A percentile compares a stretch with the other conserved stretches of the same genome.
Evolutionary conservation across 1,140 invertebrate species (phyloP).

Genomic region (Scaptomyza montana): DNA sequence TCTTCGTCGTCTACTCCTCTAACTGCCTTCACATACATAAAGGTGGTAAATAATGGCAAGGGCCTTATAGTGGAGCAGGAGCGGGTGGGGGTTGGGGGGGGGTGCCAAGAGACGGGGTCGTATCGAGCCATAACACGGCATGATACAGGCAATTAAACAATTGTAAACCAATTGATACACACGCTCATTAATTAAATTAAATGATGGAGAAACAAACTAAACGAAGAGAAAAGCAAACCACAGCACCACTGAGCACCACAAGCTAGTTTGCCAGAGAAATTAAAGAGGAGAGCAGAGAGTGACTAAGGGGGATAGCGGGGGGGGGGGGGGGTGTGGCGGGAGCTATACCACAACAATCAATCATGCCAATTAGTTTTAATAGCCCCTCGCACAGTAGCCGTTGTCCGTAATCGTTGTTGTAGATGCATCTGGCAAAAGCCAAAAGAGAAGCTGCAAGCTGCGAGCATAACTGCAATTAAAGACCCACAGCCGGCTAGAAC

Average conservation of each 20-base stretch:
- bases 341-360: conserved; percentile 49
- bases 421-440: conserved; percentile 32
- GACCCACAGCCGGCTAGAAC: conserved; percentile 33
- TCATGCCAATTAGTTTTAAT: conserved; percentile 69
- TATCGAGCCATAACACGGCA: conserved; percentile 48
- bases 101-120: background rate
- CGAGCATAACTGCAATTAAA: conserved; percentile 36
- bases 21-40: conserved; percentile 21
- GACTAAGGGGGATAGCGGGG: too few species aligned
- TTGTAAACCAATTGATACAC: conserved; percentile 71
- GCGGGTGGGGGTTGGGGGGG: background rate
- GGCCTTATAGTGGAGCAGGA: background rate
- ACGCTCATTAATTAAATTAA: conserved; percentile 72
- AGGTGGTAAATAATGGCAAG: conserved; percentile 31
- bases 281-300: too few species aligned
- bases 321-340: background rate
- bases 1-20: background rate
- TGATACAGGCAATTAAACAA: conserved; percentile 70
- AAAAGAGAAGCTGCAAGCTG: conserved; percentile 22
- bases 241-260: conserved; percentile 17
- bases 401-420: conserved; percentile 1
- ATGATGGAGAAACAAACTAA: conserved; percentile 56
- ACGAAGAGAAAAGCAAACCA: conserved; percentile 41
- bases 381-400: conserved; percentile 52
- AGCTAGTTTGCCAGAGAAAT: background rate